Base-by-base conservation (phyloP, 2,888 invertebrate species). In the Pheosia tremula region DNA sequence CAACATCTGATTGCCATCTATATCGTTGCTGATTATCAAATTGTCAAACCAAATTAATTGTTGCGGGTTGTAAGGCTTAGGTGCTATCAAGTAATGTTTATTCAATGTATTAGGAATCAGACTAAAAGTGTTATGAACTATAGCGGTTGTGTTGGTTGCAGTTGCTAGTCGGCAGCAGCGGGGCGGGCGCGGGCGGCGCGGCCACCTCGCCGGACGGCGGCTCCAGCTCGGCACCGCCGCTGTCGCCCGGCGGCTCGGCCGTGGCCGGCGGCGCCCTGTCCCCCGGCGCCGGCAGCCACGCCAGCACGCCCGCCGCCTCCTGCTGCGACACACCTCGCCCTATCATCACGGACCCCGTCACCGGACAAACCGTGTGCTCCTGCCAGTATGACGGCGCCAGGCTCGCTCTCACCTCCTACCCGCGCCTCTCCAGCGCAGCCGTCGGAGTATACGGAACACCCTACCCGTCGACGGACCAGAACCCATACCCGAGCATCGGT, bases 311-410 rank as follows among this genome's bases (percentile, higher is more conserved):
- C 0, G 94, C 94, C 66, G 90, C 94, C 61, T 94, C 96, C 60
- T 98, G 98, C 92, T 98, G 98, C 94, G 98, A 98, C 87, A 97
- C 97, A 74, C 98, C 98, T 59, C 95, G 98, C 68, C 98, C 98
- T 72, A 96, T 98, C 89, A 97, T 98, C 95, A 98, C 98, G 77
- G 98, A 98, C 91, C 98, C 98, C 9, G 97, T 98, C 66, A 97
- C 98, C 70, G 98, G 98, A 47, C 98, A 98, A 91, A 97, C 97
- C 60, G 97, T 98, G 78, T 98, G 98, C 93, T 98, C 98, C 78
- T 98, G 98, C 92, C 98, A 98, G 89, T 98, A 98, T 91, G 98
- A 98, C 90, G 96, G 97, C 63, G 97, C 98, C 56, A 94, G 98
- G 76, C 95, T 98, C 72, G 97, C 98, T 59, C 95, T 98, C 69